Conservation (phyloP, 2,113 vertebrate genomes). For the Tetrao urogallus region DNA sequence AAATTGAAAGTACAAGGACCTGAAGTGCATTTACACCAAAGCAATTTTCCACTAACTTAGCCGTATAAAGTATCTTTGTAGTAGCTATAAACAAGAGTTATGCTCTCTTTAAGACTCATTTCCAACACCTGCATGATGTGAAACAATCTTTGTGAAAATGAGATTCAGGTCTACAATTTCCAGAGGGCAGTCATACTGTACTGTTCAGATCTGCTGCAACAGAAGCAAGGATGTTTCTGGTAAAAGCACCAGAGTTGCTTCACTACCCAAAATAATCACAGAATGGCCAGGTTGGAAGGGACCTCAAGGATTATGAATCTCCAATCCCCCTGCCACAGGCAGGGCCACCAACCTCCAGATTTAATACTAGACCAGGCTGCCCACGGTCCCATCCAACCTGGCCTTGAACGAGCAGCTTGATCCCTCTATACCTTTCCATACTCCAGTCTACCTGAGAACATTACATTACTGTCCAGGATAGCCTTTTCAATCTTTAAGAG, state of each 20-base stretch:
- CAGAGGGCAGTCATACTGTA: not conserved
- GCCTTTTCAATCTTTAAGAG: not conserved
- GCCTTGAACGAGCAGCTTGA: not conserved
- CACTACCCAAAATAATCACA: not conserved
- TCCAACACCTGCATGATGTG: conserved; percentile 24
- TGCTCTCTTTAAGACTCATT: conserved; percentile 1
- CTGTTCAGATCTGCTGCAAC: not conserved
- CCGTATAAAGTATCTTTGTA: conserved; percentile 23
- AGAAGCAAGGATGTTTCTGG: not conserved
- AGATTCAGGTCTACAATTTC: not conserved
- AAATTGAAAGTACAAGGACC: conserved; percentile 25
- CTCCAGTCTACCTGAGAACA: not conserved
- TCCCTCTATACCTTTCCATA: not conserved
- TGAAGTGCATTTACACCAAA: conserved; percentile 13
- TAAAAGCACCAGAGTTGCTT: not conserved
- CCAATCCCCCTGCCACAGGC: no score
- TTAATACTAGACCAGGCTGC: no score
- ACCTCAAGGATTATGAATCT: no score
- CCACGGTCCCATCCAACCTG: no score
- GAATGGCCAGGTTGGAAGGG: no score
- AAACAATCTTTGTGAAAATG: conserved; percentile 29
- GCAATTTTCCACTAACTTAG: conserved; percentile 24
- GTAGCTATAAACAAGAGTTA: conserved; percentile 29
- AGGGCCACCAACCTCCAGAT: no score
- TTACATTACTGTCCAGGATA: not conserved